Base-by-base conservation (phyloP, 2,888 invertebrate species). In the Harmothoe impar region DNA sequence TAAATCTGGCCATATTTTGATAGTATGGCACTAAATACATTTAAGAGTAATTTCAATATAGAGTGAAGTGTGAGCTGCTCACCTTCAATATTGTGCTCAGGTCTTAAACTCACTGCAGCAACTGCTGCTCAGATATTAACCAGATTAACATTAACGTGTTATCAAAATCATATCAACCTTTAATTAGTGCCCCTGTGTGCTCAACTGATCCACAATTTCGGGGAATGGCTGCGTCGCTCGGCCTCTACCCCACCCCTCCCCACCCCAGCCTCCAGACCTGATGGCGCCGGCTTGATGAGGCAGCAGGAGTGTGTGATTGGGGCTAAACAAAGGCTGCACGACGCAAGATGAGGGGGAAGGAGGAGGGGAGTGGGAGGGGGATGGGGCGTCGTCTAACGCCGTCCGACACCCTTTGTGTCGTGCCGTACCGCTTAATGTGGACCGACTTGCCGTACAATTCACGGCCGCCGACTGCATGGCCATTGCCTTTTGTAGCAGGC, bases 231-330 rank as follows among this genome's bases (percentile, higher is more conserved):
- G 43, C 43, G 5, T 43, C 5, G 3, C 12, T n/a, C 20, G 62
- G 62, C 62, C 62, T 62, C 20, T 1, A 10, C 17, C 62, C 62
- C 62, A 1, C 3, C 20, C 20, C 62, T 15, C 62, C 62, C n/a
- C 7, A 62, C 7, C 62, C 62, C 62, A 20, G 62, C 62, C 20
- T 62, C 62, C n/a, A 62, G 62, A 62, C 43, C 43, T n/a, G 20
- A n/a, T 62, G 62, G 62, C n/a, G 77, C 29, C 77, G 81, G 20
- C 35, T 81, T 72, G 43, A 81, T 43, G 81, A 81, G 81, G 43
- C 35, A 17, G 31, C 81, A 23, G 81, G 33, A 17, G 81, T 20
- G 35, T 35, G 35, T 81, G 81, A 81, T 81, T 81, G 81, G 25
- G n/a, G 43, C 81, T 81, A 81, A 81, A 81, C 81, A 81, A 81